Evolutionary conservation across 1,140 invertebrate species (phyloP), one percentile per base, ranked within the genome.

Genomic region (Spodoptera litura): DNA sequence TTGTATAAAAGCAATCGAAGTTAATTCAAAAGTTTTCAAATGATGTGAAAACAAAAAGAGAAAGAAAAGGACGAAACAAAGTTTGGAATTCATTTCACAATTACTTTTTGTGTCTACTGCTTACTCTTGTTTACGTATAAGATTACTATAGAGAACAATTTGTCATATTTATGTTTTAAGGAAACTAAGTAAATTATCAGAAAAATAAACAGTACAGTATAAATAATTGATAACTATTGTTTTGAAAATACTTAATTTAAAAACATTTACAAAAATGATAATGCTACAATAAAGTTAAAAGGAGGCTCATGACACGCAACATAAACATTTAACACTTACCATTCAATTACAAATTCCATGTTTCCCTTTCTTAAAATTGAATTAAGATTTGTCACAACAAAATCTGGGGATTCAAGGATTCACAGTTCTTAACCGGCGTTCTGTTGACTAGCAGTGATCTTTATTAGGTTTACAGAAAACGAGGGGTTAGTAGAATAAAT

Each of bases 321-420:
- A 56, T 2, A 73, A 73, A 49, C 59, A 38, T 44, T 72, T 59
- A 53, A 62, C 44, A 52, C 49, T 75, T 31, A 53, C 20, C 58
- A 66, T 76, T 76, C 20, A 53, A 66, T 75, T 75, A 73, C 53
- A 75, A 75, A 75, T 55, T 76, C 59, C 61, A 44, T 55, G 61
- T 64, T 78, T 83, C 85, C 88, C 88, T 88, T 91, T 89, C 85
- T 91, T 31, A 80, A 85, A 89, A 92, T 91, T 88, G 83, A 91
- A 92, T 92, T 92, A 92, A 91, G 89, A 89, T 89, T 90, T 91
- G 61, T 85, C 79, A 72, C 78, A 81, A 78, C 85, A 84, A 85
- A 88, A 81, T 87, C 82, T 81, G 75, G 78, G 72, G 75, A 44
- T 81, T 79, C 72, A 85, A 84, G 83, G 86, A 87, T 87, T 88